phyloP scores from a whole-genome alignment of 2,797 vertebrate genomes.

The Spinus pinus region DNA sequence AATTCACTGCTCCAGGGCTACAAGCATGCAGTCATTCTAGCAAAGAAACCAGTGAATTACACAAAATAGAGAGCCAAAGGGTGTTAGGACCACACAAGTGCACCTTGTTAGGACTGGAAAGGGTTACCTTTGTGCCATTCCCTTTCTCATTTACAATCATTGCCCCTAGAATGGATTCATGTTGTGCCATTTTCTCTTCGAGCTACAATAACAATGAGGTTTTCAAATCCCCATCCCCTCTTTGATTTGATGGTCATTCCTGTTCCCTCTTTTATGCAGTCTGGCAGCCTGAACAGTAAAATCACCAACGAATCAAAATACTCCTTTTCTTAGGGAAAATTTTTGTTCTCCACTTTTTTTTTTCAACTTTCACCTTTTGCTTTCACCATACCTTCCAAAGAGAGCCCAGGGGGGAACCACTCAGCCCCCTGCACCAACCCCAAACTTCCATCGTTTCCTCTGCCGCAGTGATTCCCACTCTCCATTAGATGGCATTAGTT shows the following conservation, averaged over 20 bases:
- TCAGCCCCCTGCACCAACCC: not conserved
- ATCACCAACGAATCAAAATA: conserved; percentile 31
- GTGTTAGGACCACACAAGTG: conserved; percentile 50
- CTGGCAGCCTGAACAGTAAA: conserved; percentile 35
- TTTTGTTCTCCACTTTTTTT: not conserved
- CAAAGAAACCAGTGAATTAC: not conserved
- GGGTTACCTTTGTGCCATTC: conserved; percentile 50
- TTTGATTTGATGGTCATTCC: conserved; percentile 41
- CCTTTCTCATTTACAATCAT: conserved; percentile 43
- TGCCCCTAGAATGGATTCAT: conserved; percentile 45
- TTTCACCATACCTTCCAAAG: not conserved
- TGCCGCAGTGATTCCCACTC: not conserved
- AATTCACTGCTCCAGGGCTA: not conserved
- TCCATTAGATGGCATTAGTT: conserved; percentile 34
- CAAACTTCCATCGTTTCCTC: too few species aligned
- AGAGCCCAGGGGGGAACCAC: not conserved
- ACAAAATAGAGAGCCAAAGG: conserved; percentile 21
- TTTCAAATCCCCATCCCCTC: conserved; percentile 11
- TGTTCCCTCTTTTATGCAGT: not conserved
- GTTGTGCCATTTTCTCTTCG: conserved; percentile 64
- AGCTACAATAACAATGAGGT: conserved; percentile 41
- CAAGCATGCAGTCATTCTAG: not conserved
- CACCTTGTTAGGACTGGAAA: conserved; percentile 47
- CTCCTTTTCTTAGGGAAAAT: not conserved
- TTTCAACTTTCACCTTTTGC: not conserved